Evolutionary conservation across 1,140 invertebrate species (phyloP), one percentile per base, ranked within the genome.

Genomic region (Anagrus nilaparvatae): DNA sequence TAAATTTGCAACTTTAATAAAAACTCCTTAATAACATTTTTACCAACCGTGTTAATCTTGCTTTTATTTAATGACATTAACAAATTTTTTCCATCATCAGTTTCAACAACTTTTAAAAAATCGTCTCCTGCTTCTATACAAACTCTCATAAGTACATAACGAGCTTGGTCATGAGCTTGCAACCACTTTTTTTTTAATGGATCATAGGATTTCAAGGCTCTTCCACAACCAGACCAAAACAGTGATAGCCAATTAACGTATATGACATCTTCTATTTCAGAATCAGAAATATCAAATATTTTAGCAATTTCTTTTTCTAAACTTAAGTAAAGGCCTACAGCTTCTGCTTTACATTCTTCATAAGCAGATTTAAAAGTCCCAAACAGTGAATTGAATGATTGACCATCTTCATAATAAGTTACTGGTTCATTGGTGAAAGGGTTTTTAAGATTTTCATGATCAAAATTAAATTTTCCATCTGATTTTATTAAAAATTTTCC

Each of bases 311-410:
- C 80, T 19, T 79, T 72, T 46, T 83, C 75, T 23, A 93, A 69
- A 50, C 74, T 78, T 5, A 97, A 70, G 57, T 87, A 93, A 1
- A 97, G 69, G 0, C 89, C 93, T 5, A 96, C 91, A 50, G 86
- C 87, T 69, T 97, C 94, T 2, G 93, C 94, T 51, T 92, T 75
- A 54, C 93, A 97, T 69, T 97, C 94, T 64, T 97, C 94, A 62
- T 88, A 92, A 0, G 88, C 75, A 8, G 88, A 91, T 20, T 86
- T 81, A n/a, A 97, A 65, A 3, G 79, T 75, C 0, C 84, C 83
- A 60, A 97, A 97, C 56, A 84, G 82, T 9, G 84, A 83, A 65
- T 95, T 88, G 61, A 92, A 97, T 0, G 87, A 91, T 61, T 97
- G 91, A 1, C 87, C 88, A 4, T 77, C 72, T 39, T 79, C 72